A percentile compares a stretch with the other conserved stretches of the same genome.
These are phyloP conservation scores for Eupeodes luniger DNA, from an alignment of 2,888 invertebrate genomes.

Conservation along the genomic window DNA sequence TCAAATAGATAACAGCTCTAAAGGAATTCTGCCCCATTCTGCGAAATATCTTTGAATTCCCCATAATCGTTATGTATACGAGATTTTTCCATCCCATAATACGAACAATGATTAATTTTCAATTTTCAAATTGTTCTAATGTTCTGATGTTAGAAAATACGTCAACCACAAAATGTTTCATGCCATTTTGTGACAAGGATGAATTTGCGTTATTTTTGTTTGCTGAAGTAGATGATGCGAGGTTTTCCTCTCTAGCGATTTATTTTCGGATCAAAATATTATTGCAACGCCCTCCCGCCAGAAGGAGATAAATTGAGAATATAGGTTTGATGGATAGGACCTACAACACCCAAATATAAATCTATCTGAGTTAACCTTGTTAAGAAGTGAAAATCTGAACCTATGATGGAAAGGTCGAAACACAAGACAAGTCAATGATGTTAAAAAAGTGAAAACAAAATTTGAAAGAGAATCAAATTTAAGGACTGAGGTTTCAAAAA, in stretches of 20 bases:
- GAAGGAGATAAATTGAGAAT: neutral
- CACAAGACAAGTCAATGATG: constrained; percentile 3
- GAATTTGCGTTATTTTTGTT: constrained; percentile 5
- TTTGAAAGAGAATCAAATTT: too few species aligned
- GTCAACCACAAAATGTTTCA: neutral
- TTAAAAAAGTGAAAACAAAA: constrained; percentile 14
- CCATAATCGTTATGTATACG: too few species aligned
- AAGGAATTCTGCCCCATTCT: too few species aligned
- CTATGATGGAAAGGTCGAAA: constrained; percentile 3
- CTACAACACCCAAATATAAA: neutral
- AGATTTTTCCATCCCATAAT: too few species aligned
- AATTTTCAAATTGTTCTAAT: neutral
- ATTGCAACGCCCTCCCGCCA: neutral
- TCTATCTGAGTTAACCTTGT: constrained; percentile 33
- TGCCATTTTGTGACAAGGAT: constrained; percentile 6
- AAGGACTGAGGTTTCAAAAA: neutral
- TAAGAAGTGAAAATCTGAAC: neutral
- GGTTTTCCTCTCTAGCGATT: constrained; percentile 41
- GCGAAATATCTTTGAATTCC: too few species aligned
- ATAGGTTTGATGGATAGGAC: neutral
- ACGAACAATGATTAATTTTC: too few species aligned
- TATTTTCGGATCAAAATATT: constrained; percentile 59
- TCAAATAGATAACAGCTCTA: too few species aligned
- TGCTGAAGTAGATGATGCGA: constrained; percentile 6
- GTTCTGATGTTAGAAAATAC: neutral